Conservation (phyloP, 2,113 vertebrate genomes). For the Helogale parvula region DNA sequence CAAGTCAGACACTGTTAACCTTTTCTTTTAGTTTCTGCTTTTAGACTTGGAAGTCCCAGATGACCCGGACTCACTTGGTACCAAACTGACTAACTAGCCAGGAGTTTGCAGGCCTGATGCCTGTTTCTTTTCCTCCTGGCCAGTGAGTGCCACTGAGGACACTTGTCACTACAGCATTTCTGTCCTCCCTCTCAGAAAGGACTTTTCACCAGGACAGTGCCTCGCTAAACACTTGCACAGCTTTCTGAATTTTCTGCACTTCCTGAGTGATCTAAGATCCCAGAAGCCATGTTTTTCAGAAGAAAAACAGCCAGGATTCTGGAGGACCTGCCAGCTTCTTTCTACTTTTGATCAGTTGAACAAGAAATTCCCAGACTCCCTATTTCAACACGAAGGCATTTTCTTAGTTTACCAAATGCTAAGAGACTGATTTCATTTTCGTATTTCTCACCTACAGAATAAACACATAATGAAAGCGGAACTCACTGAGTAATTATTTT, state of each 20-base stretch:
- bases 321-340: neutral
- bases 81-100: neutral
- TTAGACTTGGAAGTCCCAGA: neutral
- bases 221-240: neutral
- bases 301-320: conserved; percentile 2
- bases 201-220: neutral
- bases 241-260: conserved; percentile 18
- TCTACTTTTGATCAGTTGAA: conserved; percentile 31
- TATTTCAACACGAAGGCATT: conserved; percentile 1
- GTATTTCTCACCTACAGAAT: neutral
- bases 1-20: fast-evolving
- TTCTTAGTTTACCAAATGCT: conserved; percentile 33
- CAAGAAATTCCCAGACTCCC: neutral
- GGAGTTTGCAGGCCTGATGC: neutral
- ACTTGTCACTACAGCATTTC: neutral
- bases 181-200: neutral
- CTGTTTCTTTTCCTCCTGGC: neutral
- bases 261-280: neutral
- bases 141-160: neutral
- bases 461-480: neutral
- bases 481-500: neutral
- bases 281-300: conserved; percentile 32
- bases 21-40: neutral
- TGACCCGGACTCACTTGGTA: neutral
- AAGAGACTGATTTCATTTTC: neutral